Base-by-base conservation (phyloP, 1,140 invertebrate genomes). In the Magallana gigas region DNA sequence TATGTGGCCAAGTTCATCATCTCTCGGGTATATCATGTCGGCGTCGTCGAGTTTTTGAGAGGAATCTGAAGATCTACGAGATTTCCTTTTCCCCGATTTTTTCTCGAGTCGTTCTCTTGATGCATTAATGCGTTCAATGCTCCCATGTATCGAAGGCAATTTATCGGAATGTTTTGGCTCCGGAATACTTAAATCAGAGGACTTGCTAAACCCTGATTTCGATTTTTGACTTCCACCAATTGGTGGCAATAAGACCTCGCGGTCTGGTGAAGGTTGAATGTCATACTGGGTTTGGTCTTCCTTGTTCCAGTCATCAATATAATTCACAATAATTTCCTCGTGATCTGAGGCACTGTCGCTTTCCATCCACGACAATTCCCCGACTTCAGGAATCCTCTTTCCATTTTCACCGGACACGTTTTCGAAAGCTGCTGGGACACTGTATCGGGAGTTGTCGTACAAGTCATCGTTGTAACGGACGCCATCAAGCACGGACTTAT, bases 1-100 rank as follows among this genome's bases (percentile, higher is more conserved):
- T n/a, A 87, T n/a, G 48, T 87, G 85, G 9, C 85, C 85, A 76
- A 29, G 36, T 18, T 86, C 85, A 59, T 86, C 85, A 8, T 81
- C 81, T 56, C 48, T 48, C 8, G 58, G 6, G 6, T 57, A 83
- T n/a, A 58, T 83, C 81, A 83, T 83, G 18, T 83, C 57, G 18
- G 81, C 16, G 11, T 83, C 57, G 48, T 83, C 57, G 9, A 57
- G 36, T 18, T 48, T 80, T 18, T 14, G 18, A 23, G 48, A 57
- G 36, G 81, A 14, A 83, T 57, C 48, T 4, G 48, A 58, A 16
- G 81, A 58, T 57, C 57, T 76, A 14, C 68, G 68, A 29, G 68
- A 76, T 12, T 76, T 76, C 29, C 23, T 76, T 36, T 29, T 76
- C 9, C 68, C 36, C 36, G 68, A 29, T 76, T 58, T 83, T 14